Percentiles rank a stretch among this genome's conserved stretches.
These are phyloP conservation scores for Pygoscelis adeliae DNA, from an alignment of 2,113 vertebrate genomes.

Conservation along the genomic window DNA sequence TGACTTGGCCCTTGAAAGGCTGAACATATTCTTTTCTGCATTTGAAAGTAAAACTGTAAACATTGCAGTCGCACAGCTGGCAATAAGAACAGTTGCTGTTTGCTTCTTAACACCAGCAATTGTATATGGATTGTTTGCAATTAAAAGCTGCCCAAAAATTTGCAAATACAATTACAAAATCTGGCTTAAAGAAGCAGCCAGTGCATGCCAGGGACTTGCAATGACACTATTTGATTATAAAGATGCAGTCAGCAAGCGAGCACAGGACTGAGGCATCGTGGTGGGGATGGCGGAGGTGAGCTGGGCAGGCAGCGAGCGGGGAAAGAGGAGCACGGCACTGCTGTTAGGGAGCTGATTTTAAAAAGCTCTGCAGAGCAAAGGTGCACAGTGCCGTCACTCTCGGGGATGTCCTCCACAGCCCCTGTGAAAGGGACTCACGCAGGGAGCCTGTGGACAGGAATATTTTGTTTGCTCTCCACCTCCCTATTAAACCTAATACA, in stretches of 20 bases:
- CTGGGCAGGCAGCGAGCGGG: neutral
- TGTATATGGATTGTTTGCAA: neutral
- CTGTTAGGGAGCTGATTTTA: neutral
- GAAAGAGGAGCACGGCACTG: rapidly evolving
- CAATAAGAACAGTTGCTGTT: neutral
- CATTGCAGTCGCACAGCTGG: neutral
- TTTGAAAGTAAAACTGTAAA: neutral
- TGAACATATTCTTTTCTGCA: neutral
- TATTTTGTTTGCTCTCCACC: neutral
- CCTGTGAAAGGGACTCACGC: neutral
- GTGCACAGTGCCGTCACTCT: neutral
- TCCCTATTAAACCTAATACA: neutral
- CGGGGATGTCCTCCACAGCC: neutral
- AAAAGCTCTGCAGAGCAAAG: neutral
- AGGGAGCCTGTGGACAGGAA: too few relatives aligned
- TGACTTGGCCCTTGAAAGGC: neutral
- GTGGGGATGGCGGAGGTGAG: neutral
- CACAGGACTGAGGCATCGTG: rapidly evolving
- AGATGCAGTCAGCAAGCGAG: neutral
- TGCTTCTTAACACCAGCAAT: neutral
- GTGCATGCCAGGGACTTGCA: neutral
- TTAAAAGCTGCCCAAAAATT: neutral
- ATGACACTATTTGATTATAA: neutral
- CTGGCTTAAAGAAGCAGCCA: neutral
- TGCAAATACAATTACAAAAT: neutral